Percentiles rank a stretch among this genome's conserved stretches.
phyloP scores from a whole-genome alignment of 2,888 invertebrate genomes.

The Coecobrya sp. region DNA sequence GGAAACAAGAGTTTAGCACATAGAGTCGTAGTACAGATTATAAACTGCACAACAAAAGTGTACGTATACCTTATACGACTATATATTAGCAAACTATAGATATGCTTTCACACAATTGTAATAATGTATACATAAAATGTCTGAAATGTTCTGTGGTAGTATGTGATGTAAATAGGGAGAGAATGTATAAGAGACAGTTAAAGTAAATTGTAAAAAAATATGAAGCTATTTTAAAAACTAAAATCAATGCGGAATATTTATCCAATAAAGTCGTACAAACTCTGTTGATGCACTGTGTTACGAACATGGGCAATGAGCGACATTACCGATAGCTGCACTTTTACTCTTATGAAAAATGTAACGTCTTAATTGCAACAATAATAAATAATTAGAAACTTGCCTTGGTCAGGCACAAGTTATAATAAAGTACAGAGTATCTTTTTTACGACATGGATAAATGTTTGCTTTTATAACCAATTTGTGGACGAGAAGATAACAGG shows the following conservation, averaged over 20 bases:
- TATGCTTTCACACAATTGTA: not conserved
- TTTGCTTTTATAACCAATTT: not conserved
- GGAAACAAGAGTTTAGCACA: constrained; percentile 40
- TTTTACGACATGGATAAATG: not conserved
- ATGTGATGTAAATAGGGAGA: too few relatives aligned
- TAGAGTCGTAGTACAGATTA: not conserved
- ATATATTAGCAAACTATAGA: not conserved
- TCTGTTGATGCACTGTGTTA: too few relatives aligned
- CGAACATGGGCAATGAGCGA: too few relatives aligned
- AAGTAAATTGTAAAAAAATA: too few relatives aligned
- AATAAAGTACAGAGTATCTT: not conserved
- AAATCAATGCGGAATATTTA: too few relatives aligned
- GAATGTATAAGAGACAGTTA: too few relatives aligned
- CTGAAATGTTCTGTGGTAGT: too few relatives aligned
- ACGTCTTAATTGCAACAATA: constrained; percentile 2
- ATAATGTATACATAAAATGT: too few relatives aligned
- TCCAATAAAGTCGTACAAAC: too few relatives aligned
- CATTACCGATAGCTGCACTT: too few relatives aligned
- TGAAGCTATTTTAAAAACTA: too few relatives aligned
- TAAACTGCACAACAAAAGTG: not conserved
- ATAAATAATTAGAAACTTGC: not conserved
- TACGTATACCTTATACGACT: not conserved
- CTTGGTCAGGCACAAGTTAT: constrained; percentile 36
- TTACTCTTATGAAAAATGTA: not conserved
- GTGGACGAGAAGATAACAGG: not conserved